Evolutionary conservation across 2,113 vertebrate species (phyloP), one percentile per base, ranked within the genome.

Genomic region (Clinocottus analis): DNA sequence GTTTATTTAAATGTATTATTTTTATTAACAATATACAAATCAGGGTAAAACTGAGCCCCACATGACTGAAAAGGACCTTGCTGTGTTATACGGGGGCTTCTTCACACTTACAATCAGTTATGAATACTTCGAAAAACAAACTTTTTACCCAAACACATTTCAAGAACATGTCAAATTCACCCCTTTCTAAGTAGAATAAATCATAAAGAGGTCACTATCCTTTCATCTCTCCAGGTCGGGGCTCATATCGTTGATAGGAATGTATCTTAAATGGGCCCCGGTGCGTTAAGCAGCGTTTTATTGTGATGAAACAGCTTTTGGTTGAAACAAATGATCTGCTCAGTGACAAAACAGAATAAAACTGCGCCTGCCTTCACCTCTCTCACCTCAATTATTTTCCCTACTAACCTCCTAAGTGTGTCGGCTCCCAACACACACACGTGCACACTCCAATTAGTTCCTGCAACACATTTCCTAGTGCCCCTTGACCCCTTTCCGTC

Each of bases 381-480:
- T 39, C 31, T 72, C 51, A 82, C 75, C 85, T 71, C 83, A 88
- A 72, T 82, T 87, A 88, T 80, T 83, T 58, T 58, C 61, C 49
- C n/a, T 10, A 10, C 59, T 81, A 79, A 81, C 80, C 77, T 83
- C 21, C 16, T 64, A 59, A 69, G 41, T 72, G 56, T 27, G 59
- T 16, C 4, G 14, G 21, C 17, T 27, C 16, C 53, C 25, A 49
- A 47, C 61, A 45, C 72, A 39, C 45, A 55, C 47, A 21, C 47
- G 23, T 21, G 14, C 64, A 27, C 73, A 25, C 17, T 64, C 66
- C 64, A 82, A 80, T 83, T 83, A 87, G 81, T 84, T 77, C 35
- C 69, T 37, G 70, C 47, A 62, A 73, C 85, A 83, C 64, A 62
- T 71, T 92, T 80, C 78, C 77, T 41, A 10, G 62, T 79, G 58